Evolutionary conservation across 2,888 invertebrate genomes (phyloP), one percentile per base, ranked within the genome.

Genomic region (Alloscopus bannaensis): DNA sequence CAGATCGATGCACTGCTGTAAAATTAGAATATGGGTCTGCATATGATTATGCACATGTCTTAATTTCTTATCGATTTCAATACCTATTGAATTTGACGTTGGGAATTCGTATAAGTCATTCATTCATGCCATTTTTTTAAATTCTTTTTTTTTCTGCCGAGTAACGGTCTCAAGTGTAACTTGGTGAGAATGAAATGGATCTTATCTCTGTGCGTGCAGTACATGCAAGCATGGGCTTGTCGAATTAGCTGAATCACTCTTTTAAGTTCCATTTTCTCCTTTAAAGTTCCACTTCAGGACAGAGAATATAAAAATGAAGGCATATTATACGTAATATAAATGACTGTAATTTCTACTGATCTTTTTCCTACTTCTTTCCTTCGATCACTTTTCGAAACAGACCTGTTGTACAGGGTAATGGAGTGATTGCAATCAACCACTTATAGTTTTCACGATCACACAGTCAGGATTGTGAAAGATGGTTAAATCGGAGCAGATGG

Each of bases 231-330:
- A n/a, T n/a, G n/a, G n/a, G n/a, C n/a, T n/a, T n/a, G n/a, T n/a
- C n/a, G 24, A 52, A 52, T 72, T 45, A 68, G 75, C 75, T 75
- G 75, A 75, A 75, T 75, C 75, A 75, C 47, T 57, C 60, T n/a
- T n/a, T n/a, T n/a, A 24, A 47, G 29, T 22, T 75, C 66, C 60
- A 66, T 75, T 75, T 75, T 68, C 72, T 47, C 66, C 66, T 66
- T 3, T n/a, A n/a, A 28, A 52, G 52, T 3, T 24, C 36, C 36
- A 36, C 36, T 36, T 6, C 36, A 8, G 36, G 11, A 47, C 11
- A 47, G 47, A 18, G 47, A 47, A 13, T n/a, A n/a, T 4, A 24
- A 4, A 52, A n/a, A n/a, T n/a, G n/a, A n/a, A n/a, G n/a, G n/a
- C n/a, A n/a, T n/a, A n/a, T n/a, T n/a, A n/a, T n/a, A 52, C 36